phyloP scores from a whole-genome alignment of 2,888 invertebrate species.

The Cistogaster globosa region DNA sequence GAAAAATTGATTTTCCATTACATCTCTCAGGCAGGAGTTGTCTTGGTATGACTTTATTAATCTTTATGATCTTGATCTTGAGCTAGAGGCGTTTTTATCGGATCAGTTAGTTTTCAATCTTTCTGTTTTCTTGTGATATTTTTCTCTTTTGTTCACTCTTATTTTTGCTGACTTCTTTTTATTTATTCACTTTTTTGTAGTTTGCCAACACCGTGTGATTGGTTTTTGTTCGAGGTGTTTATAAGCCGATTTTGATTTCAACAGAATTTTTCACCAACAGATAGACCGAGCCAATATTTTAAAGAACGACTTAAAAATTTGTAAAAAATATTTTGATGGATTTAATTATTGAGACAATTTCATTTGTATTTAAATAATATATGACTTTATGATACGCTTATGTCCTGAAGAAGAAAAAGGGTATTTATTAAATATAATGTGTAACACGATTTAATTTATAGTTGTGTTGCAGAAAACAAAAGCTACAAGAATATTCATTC shows the following conservation, averaged over 20 bases:
- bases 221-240: constrained; percentile 67
- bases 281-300: not conserved
- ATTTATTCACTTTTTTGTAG: constrained; percentile 25
- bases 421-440: not conserved
- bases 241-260: constrained; percentile 79
- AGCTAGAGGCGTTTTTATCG: constrained; percentile 70
- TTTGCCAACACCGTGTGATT: constrained; percentile 72
- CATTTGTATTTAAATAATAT: constrained; percentile 63
- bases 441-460: not conserved
- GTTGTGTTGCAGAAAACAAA: not conserved
- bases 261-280: constrained; percentile 69
- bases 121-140: constrained; percentile 31
- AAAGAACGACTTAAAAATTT: constrained; percentile 72
- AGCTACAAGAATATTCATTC: constrained; percentile 19
- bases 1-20: constrained; percentile 48
- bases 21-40: constrained; percentile 5
- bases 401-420: not conserved
- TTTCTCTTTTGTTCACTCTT: constrained; percentile 7
- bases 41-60: constrained; percentile 65
- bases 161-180: constrained; percentile 5
- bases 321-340: constrained; percentile 78
- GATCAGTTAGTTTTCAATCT: constrained; percentile 60
- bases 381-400: constrained; percentile 76
- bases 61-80: constrained; percentile 63
- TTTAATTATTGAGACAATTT: constrained; percentile 74